Conservation (phyloP, 2,113 vertebrate genomes). For the Otus sunia region DNA sequence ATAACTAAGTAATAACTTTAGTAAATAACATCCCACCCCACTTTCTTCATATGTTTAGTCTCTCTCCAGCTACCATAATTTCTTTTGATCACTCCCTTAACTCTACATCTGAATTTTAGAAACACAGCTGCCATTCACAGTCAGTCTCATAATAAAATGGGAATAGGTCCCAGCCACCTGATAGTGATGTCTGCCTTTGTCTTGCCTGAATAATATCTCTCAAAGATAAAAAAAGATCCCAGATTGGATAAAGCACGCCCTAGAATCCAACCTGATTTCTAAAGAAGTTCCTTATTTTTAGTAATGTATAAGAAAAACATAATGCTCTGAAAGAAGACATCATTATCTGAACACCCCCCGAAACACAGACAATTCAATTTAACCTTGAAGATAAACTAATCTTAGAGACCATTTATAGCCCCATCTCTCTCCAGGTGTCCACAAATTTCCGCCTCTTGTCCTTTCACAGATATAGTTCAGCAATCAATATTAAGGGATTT, state of each 20-base stretch:
- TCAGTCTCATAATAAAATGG: not conserved
- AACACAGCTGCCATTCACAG: not conserved
- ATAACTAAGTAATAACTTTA: not conserved
- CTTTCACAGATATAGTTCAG: not conserved
- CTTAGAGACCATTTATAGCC: not conserved
- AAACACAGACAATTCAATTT: not conserved
- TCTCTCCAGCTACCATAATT: not conserved
- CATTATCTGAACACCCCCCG: not conserved
- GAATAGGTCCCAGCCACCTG: not conserved
- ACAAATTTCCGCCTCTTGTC: not conserved
- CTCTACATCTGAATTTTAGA: not conserved
- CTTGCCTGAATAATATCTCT: not conserved
- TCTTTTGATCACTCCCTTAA: not conserved
- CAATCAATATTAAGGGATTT: not conserved
- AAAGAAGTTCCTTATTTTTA: not conserved
- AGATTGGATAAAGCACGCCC: not conserved
- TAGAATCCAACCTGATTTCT: not conserved
- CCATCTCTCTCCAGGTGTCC: not conserved
- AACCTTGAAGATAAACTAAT: not conserved
- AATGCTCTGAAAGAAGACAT: not conserved
- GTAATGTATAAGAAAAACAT: not conserved
- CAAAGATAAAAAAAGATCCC: not conserved
- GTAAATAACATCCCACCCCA: not conserved
- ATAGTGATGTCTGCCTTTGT: not conserved
- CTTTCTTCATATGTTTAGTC: not conserved